Base-by-base conservation (phyloP, 2,797 vertebrate genomes). In the Lepilemur septentrionalis region DNA sequence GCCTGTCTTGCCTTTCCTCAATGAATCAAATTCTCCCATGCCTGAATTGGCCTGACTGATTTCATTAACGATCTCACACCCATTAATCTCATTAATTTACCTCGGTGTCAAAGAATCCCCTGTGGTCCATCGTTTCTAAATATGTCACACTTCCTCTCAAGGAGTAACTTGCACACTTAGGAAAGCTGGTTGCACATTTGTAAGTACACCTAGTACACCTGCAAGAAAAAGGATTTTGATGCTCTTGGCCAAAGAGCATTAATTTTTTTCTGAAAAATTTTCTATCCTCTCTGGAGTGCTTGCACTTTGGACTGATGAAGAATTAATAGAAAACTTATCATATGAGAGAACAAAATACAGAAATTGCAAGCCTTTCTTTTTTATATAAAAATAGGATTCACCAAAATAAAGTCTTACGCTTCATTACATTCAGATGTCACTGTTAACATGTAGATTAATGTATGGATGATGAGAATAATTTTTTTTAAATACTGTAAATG, bases 81-180 rank as follows among this genome's bases (percentile, higher is more conserved):
- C 20, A 15, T 82, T 97, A 96, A 96, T 97, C n/a, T 82, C 46
- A 96, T 96, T 95, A 96, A 97, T 97, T 96, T 97, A 41, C 79
- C 30, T 95, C 30, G 14, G 84, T 96, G 82, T 97, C 94, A 95
- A 48, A 92, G 80, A 97, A 93, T 96, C 15, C 93, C 92, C 83
- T 73, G 30, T 67, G 78, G 93, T 25, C 59, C 32, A 4, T 14
- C 35, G 48, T 84, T 72, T 89, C 83, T 91, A 94, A 95, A 78
- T 65, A 61, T 35, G 69, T 50, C 25, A 12, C 15, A 46, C 18
- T 82, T 94, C 35, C 48, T 52, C 41, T 96, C 69, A 89, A 76
- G 70, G 23, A 96, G 48, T 81, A 69, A 15, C 52, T 52, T 87
- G 30, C 28, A 84, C n/a, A 65, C 20, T 89, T 89, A 59, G 67